These are phyloP conservation scores for Hirtodrosophila confusa DNA, from an alignment of 2,888 invertebrate species.

Conservation along the genomic window DNA sequence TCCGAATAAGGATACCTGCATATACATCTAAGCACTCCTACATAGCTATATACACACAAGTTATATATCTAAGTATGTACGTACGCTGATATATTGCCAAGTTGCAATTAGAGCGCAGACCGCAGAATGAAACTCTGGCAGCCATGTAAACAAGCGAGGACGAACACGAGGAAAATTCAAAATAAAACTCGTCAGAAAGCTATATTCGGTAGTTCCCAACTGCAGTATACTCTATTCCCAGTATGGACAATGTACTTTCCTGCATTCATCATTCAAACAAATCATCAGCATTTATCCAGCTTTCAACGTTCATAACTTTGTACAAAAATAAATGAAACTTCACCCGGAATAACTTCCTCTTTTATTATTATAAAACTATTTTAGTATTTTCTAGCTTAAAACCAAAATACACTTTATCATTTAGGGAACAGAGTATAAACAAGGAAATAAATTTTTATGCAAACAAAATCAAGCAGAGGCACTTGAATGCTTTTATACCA, in stretches of 20 bases:
- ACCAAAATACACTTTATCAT: too few relatives aligned
- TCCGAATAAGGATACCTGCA: conserved; percentile 28
- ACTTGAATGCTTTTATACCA: conserved; percentile 6
- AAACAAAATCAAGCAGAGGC: conserved; percentile 65
- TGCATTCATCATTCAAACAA: too few relatives aligned
- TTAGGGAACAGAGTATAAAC: conserved; percentile 1
- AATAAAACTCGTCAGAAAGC: conserved; percentile 3
- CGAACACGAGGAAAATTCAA: conserved; percentile 18
- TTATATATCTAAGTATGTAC: background rate
- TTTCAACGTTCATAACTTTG: too few relatives aligned
- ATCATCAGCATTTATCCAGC: too few relatives aligned
- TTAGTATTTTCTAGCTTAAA: too few relatives aligned
- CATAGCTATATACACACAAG: conserved; percentile 4
- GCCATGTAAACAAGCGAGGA: conserved; percentile 55
- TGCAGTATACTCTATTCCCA: too few relatives aligned
- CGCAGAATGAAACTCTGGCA: conserved; percentile 56
- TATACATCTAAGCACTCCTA: conserved; percentile 14
- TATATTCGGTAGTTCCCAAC: too few relatives aligned
- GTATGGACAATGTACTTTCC: too few relatives aligned
- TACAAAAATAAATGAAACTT: too few relatives aligned
- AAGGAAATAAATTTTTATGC: conserved; percentile 57
- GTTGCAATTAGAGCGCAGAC: conserved; percentile 73
- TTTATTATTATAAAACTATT: too few relatives aligned
- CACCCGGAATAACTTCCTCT: too few relatives aligned
- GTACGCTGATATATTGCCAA: conserved; percentile 65